Evolutionary conservation across 92 coral and sea anemone genomes (phyloP), one percentile per base, ranked within the genome.

Genomic region (Pocillopora grandis): DNA sequence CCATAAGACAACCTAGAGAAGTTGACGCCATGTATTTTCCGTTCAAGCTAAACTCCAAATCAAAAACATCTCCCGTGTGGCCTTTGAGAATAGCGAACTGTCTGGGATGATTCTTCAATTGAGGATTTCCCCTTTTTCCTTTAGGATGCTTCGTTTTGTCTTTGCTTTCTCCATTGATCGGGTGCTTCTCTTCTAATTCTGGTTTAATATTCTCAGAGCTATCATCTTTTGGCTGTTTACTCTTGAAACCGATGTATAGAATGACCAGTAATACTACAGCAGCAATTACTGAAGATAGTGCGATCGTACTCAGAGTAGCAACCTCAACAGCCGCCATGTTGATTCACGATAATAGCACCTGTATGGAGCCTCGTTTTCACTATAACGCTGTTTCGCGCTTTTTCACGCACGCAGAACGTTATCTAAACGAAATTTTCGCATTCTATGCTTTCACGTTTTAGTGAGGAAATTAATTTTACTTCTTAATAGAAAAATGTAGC

Each of bases 41-140:
- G 74, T 97, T 97, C 76, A 75, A 35, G 76, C 94, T 97, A 88
- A 94, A 94, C 79, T 97, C 98, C 84, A 97, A 85, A 87, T 94
- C 95, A 75, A 85, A 86, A 10, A 97, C 95, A 81, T 89, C 88
- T 57, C 94, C 91, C 16, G 98, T 92, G 81, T 97, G 99, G 72
- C 99, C 99, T 80, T 97, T 97, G 23, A 97, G 86, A 70, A 92
- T 78, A 80, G 98, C 95, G 42, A 84, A 90, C 72, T 97, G 99
- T 76, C 89, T 81, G 55, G 83, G 90, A 79, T 97, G 95, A 42
- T 21, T 76, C 76, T 90, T 89, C 12, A 88, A 85, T 23, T 71
- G 76, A 7, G 55, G 80, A 55, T 68, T 89, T 74, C 78, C 86
- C 68, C 17, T 89, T 52, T 83, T 90, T 86, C 84, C 90, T 90